phyloP scores from a whole-genome alignment of 2,888 invertebrate genomes.

The Eurois occulta region DNA sequence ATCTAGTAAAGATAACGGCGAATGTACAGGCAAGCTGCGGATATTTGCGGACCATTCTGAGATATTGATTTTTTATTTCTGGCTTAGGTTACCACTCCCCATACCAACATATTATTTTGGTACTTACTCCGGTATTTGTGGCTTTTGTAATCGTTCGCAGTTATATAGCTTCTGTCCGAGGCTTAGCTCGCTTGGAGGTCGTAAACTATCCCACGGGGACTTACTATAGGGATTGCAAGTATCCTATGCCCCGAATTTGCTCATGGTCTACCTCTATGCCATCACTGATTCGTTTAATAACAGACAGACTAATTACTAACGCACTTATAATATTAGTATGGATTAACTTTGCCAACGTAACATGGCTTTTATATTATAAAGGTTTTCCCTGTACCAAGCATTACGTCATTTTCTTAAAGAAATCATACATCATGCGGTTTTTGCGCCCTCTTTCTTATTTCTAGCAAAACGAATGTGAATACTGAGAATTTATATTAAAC shows the following conservation, averaged over 20 bases:
- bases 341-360: background rate
- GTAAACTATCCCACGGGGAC: background rate
- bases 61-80: slow-evolving; percentile 24
- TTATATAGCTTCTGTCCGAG: background rate
- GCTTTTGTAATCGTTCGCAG: background rate
- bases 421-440: slow-evolving; percentile 22
- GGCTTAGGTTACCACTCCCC: background rate
- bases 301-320: background rate
- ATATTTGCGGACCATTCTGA: background rate
- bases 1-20: slow-evolving; percentile 6
- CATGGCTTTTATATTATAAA: background rate
- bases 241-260: background rate
- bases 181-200: background rate
- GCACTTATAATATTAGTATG: background rate
- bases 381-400: slow-evolving; percentile 16
- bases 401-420: slow-evolving; percentile 14
- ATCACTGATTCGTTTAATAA: background rate
- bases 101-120: background rate
- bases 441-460: slow-evolving; percentile 11
- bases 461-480: background rate
- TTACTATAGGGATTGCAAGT: background rate
- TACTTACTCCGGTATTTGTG: background rate
- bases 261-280: background rate
- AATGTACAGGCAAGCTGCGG: background rate
- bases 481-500: slow-evolving; percentile 6